Evolutionary conservation across 2,797 vertebrate genomes (phyloP).

Genomic region (Sebastes ruberrimus): DNA sequence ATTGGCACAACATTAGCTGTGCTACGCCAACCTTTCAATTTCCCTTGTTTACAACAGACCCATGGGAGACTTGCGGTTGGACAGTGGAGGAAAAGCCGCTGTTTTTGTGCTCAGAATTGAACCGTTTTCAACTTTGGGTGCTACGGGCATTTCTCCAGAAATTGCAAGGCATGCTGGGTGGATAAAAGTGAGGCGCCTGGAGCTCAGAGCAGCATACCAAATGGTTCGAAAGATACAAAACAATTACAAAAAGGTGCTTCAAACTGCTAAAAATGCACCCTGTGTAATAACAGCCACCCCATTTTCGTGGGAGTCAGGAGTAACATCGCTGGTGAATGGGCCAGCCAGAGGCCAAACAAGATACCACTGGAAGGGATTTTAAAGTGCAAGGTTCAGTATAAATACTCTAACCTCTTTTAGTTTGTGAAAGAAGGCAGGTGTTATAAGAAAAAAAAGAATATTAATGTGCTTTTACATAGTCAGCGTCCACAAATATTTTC

Average conservation of each 20-base stretch:
- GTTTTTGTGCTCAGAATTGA: background rate
- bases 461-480: background rate
- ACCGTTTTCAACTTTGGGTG: background rate
- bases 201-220: conserved; percentile 11
- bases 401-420: background rate
- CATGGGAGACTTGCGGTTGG: background rate
- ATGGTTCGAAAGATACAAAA: conserved; percentile 18
- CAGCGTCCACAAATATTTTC: background rate
- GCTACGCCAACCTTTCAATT: background rate
- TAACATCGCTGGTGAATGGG: background rate
- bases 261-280: conserved; percentile 5
- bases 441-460: background rate
- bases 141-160: conserved; percentile 18
- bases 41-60: background rate
- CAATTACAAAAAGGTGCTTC: conserved; percentile 28
- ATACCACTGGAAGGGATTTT: background rate
- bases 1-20: background rate
- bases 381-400: background rate
- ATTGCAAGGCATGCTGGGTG: conserved; percentile 18
- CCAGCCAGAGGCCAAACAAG: conserved; percentile 11
- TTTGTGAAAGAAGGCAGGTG: background rate
- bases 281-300: conserved; percentile 2
- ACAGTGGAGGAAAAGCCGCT: background rate
- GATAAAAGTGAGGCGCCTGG: conserved; percentile 21
- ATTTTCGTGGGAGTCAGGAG: background rate